Evolutionary conservation across 2,888 invertebrate species (phyloP).

Genomic region (Plebejus melissa): DNA sequence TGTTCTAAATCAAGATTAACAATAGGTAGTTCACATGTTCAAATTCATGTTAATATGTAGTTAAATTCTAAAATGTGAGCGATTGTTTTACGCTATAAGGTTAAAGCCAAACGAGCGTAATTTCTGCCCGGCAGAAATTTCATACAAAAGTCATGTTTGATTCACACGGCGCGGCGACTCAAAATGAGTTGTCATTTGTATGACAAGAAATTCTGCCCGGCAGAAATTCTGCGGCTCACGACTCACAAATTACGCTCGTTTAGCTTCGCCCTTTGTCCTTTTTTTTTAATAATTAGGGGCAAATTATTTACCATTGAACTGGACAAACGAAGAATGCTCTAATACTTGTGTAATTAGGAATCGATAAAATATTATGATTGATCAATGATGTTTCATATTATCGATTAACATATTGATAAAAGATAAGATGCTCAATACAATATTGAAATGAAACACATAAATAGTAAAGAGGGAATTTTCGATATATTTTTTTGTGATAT

Average conservation of each 20-base stretch:
- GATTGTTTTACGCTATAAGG: not conserved
- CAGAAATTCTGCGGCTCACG: too few species aligned
- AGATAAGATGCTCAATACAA: not conserved
- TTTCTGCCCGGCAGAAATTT: too few species aligned
- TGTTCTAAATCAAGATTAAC: not conserved
- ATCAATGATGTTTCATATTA: not conserved
- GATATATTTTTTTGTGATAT: not conserved
- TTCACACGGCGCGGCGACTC: too few species aligned
- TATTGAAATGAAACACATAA: not conserved
- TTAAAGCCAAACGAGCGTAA: too few species aligned
- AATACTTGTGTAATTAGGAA: not conserved
- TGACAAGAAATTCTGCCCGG: too few species aligned
- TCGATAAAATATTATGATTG: not conserved
- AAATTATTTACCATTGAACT: not conserved
- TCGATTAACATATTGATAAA: conserved; percentile 1
- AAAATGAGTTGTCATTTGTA: too few species aligned
- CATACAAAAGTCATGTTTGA: not conserved
- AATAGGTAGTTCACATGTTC: not conserved
- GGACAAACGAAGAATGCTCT: too few species aligned
- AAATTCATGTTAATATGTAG: not conserved
- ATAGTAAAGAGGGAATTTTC: not conserved
- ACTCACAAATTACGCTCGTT: too few species aligned
- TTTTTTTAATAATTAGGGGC: not conserved
- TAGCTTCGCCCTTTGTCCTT: not conserved
- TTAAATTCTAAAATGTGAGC: not conserved